phyloP scores from a whole-genome alignment of 2,797 vertebrate genomes.

The Syngnathus acus region DNA sequence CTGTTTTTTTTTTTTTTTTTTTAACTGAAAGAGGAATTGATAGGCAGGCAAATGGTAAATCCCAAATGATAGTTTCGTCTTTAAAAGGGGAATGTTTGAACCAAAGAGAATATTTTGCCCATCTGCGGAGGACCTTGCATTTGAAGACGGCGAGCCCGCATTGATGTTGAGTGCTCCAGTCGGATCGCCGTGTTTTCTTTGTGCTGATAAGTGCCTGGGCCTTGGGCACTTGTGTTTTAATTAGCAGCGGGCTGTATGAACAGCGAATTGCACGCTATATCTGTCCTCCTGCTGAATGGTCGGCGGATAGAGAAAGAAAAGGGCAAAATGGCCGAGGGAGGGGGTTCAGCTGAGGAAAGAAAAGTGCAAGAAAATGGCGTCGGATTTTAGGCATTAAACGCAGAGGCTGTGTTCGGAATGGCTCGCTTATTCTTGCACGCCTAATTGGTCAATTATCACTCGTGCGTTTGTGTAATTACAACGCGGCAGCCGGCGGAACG shows the following conservation, averaged over 20 bases:
- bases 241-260: constrained; percentile 55
- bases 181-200: constrained; percentile 49
- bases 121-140: constrained; percentile 19
- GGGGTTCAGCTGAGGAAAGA: constrained; percentile 27
- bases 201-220: constrained; percentile 51
- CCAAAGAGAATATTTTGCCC: neutral
- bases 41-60: neutral
- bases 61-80: neutral
- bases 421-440: neutral
- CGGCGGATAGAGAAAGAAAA: constrained; percentile 36
- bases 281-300: constrained; percentile 39
- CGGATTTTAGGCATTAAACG: constrained; percentile 5
- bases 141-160: constrained; percentile 18
- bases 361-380: constrained; percentile 37
- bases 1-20: too few species aligned
- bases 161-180: constrained; percentile 39
- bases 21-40: too few species aligned
- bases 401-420: constrained; percentile 11
- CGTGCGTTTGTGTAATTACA: too few species aligned
- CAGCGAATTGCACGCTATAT: constrained; percentile 45
- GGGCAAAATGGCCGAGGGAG: constrained; percentile 34
- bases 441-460: neutral
- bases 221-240: constrained; percentile 56
- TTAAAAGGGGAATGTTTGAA: neutral
- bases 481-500: too few species aligned